Percentiles rank a stretch among this genome's conserved stretches.
Evolutionary conservation across 2,113 vertebrate genomes (phyloP).

Genomic region (Haemorhous mexicanus): DNA sequence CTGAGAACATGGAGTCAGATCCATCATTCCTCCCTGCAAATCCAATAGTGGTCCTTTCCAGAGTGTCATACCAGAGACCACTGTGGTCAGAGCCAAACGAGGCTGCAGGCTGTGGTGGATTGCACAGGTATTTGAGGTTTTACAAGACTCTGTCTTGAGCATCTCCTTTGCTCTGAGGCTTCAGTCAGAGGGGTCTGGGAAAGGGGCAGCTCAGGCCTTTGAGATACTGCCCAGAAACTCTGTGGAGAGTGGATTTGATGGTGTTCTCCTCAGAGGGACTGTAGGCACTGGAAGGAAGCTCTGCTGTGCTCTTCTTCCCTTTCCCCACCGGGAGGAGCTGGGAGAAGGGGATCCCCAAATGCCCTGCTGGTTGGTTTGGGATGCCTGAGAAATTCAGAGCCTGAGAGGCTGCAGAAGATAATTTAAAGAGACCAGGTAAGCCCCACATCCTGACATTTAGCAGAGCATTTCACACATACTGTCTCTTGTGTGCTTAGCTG

Average conservation of each 20-base stretch:
- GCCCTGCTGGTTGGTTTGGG: neutral
- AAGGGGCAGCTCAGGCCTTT: neutral
- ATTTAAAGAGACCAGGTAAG: neutral
- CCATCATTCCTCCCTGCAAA: too few species aligned
- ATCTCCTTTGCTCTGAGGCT: neutral
- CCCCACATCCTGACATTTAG: neutral
- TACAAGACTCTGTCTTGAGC: neutral
- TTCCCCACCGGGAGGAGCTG: neutral
- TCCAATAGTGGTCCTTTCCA: neutral
- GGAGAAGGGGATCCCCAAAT: neutral
- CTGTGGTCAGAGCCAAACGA: neutral
- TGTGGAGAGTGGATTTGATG: neutral
- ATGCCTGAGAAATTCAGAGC: neutral
- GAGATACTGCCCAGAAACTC: neutral
- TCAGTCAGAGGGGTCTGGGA: neutral
- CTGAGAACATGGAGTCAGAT: too few species aligned
- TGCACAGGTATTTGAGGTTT: accelerated
- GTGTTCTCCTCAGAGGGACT: neutral
- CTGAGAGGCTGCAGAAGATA: neutral
- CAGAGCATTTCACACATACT: neutral
- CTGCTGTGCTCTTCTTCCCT: neutral
- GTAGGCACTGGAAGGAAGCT: neutral
- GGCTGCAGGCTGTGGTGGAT: neutral
- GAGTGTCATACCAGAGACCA: neutral
- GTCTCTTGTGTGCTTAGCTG: neutral